Evolutionary conservation across 2,113 vertebrate genomes (phyloP).

Genomic region (Alosa alosa): DNA sequence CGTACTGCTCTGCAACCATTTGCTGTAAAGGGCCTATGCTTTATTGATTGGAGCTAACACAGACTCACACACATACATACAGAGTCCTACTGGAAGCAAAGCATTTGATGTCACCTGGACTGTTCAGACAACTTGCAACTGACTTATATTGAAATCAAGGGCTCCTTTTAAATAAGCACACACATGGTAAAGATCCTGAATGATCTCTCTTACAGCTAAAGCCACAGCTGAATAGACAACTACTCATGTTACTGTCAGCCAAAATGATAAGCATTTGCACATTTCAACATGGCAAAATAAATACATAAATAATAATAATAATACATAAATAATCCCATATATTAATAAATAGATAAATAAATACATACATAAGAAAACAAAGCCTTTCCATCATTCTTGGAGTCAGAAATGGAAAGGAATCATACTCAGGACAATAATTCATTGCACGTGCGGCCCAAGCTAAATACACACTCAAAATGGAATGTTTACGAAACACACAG

Average conservation of each 20-base stretch:
- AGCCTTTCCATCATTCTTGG: not conserved
- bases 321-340: not conserved
- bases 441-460: slow-evolving; percentile 18
- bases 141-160: not conserved
- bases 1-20: slow-evolving; percentile 48
- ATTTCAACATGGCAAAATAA: not conserved
- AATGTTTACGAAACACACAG: slow-evolving; percentile 65
- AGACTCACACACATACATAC: slow-evolving; percentile 27
- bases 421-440: slow-evolving; percentile 9
- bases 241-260: not conserved
- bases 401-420: not conserved
- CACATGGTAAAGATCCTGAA: not conserved
- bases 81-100: not conserved
- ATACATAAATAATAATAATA: not conserved
- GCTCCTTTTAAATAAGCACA: not conserved
- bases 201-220: not conserved
- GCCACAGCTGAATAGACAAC: not conserved
- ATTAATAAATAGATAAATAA: not conserved
- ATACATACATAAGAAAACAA: not conserved
- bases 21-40: slow-evolving; percentile 56
- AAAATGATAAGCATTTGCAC: not conserved
- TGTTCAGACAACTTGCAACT: not conserved
- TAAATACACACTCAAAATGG: slow-evolving; percentile 57
- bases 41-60: slow-evolving; percentile 35
- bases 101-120: not conserved